A percentile compares a stretch with the other conserved stretches of the same genome.
phyloP scores from a whole-genome alignment of 2,113 vertebrate species.

The Zosterops pallidus region DNA sequence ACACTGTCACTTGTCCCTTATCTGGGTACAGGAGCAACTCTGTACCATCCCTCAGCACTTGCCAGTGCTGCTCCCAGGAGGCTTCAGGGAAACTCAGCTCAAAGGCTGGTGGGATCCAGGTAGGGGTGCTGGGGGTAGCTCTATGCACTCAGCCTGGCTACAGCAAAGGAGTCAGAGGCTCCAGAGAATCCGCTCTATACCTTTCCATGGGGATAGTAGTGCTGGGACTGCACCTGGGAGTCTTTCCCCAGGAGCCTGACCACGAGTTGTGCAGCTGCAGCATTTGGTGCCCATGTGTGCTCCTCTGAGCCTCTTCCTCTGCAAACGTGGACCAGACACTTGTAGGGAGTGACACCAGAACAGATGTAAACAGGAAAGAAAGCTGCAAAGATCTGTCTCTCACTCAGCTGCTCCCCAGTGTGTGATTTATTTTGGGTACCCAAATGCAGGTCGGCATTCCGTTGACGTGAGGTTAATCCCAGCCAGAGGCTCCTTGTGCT shows the following conservation, averaged over 20 bases:
- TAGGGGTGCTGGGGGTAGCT: not conserved
- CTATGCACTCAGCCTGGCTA: not conserved
- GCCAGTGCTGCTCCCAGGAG: not conserved
- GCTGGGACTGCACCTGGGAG: not conserved
- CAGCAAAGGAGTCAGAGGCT: not conserved
- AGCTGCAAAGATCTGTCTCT: not conserved
- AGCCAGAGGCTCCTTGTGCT: not conserved
- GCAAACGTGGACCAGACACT: not conserved
- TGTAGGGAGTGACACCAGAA: not conserved
- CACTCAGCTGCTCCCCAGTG: not conserved
- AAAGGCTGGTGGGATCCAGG: not conserved
- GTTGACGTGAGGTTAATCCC: not conserved
- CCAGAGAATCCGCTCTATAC: not conserved
- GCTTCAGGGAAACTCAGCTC: not conserved
- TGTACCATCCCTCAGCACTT: not conserved
- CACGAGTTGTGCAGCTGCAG: not conserved
- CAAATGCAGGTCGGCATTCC: not conserved
- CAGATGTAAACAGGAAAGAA: not conserved
- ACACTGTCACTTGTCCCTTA: not conserved
- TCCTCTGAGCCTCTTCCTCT: not conserved
- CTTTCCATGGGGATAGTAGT: not conserved
- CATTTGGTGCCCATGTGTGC: constrained; percentile 27
- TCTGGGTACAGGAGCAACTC: fast-evolving
- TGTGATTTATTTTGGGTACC: not conserved
- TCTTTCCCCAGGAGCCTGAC: not conserved